phyloP scores from a whole-genome alignment of 2,888 invertebrate species.

The Allophyes oxyacanthae region DNA sequence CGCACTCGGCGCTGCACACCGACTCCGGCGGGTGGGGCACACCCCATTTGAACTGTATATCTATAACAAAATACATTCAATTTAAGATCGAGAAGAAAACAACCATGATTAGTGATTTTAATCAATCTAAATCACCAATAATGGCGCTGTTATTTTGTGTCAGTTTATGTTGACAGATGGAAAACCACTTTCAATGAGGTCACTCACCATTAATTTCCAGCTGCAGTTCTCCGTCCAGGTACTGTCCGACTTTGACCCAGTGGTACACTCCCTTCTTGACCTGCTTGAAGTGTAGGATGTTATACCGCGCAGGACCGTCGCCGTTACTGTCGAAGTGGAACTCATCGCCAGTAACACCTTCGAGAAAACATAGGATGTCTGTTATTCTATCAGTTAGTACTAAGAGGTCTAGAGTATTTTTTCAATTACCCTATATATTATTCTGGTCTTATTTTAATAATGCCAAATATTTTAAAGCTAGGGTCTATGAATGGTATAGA shows the following conservation, averaged over 20 bases:
- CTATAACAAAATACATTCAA: slow-evolving; percentile 74
- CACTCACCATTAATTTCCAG: slow-evolving; percentile 94
- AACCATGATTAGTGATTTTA: too few species aligned
- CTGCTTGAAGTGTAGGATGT: slow-evolving; percentile 98
- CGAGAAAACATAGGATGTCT: background rate
- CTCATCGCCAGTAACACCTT: slow-evolving; percentile 96
- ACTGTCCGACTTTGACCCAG: slow-evolving; percentile 97
- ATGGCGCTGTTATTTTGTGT: too few species aligned
- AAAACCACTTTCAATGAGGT: too few species aligned
- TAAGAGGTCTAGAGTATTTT: too few species aligned
- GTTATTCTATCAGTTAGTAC: too few species aligned
- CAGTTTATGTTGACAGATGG: too few species aligned
- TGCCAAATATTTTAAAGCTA: too few species aligned
- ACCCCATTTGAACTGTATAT: slow-evolving; percentile 95
- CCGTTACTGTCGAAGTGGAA: slow-evolving; percentile 97
- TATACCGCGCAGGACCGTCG: slow-evolving; percentile 98
- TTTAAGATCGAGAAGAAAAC: too few species aligned
- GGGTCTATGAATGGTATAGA: too few species aligned
- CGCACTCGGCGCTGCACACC: slow-evolving; percentile 97
- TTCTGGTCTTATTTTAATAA: too few species aligned
- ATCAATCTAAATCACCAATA: too few species aligned
- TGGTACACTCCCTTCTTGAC: slow-evolving; percentile 92
- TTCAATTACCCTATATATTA: too few species aligned
- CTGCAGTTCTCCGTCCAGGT: slow-evolving; percentile 94
- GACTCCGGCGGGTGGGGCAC: slow-evolving; percentile 95